Evolutionary conservation across 2,888 invertebrate species (phyloP), one percentile per base, ranked within the genome.

Genomic region (Drosophila kokeensis): DNA sequence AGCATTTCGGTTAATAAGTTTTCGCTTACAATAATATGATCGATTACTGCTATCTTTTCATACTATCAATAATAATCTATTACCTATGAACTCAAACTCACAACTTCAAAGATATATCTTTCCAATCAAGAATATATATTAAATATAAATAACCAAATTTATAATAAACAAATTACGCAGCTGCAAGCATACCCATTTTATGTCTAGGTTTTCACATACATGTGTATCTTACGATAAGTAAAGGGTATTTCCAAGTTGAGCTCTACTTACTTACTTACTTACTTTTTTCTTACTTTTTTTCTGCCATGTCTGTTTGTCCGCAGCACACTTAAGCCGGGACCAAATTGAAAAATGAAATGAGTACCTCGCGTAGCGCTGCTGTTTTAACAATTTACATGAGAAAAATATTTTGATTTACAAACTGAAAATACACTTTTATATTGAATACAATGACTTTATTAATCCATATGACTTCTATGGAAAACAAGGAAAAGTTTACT

Each of bases 331-430:
- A 73, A 66, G 68, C 77, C 48, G 7, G 2, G 38, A n/a, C 18
- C 62, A 69, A 69, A 76, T 79, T 76, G 80, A 54, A 71, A 67
- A 71, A 54, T 52, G n/a, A 58, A 70, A n/a, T 49, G 52, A 59
- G 24, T 40, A 10, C 27, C 21, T 36, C 40, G 50, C 52, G 70
- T 18, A 21, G 52, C 62, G 29, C 66, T 45, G 42, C 70, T 59
- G 54, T 69, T 63, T 57, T 55, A 48, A 24, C 69, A 57, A 57
- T 32, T 57, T 61, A 76, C 82, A 79, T 67, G 72, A 67, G 75
- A 73, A 67, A 73, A 79, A 69, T 67, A 81, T 59, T 34, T 21
- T 5, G 80, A 32, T 24, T 55, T 40, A 49, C 30, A 57, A 29
- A 38, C 40, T 24, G 48, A 30, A 34, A 45, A 53, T 34, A 62